Evolutionary conservation across 2,888 invertebrate genomes (phyloP), one percentile per base, ranked within the genome.

Genomic region (Ashinkailepas kermadecensis): DNA sequence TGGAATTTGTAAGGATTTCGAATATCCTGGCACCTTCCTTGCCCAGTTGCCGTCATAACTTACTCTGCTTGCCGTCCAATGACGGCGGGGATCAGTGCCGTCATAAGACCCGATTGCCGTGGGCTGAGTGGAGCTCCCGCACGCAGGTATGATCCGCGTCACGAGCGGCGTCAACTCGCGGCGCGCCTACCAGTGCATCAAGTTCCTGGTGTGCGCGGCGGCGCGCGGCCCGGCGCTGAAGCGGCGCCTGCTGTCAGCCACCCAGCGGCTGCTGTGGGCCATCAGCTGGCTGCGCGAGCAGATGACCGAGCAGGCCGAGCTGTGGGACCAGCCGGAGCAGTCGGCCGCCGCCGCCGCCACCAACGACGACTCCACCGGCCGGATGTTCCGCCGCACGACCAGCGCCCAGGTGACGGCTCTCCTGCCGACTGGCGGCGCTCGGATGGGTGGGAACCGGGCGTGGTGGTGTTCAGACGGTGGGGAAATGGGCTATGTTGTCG

Each of bases 231-330:
- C 7, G 21, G 23, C n/a, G 10, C 78, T 81, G 39, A 57, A 70
- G 58, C 57, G 86, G 84, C 84, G 12, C 86, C 87, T 67, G 85
- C 86, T 80, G 87, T 79, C 59, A 2, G 25, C 78, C 23, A 56
- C 78, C 58, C 15, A 59, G 62, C 81, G 87, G 84, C 89, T 89
- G 89, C 88, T 89, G 85, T 89, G 89, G 88, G 88, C 88, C 18
- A 89, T 89, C 81, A 87, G 88, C 84, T 89, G 89, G 89, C 86
- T 89, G 54, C 87, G 87, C 85, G 87, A 87, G 82, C 88, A 88
- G 86, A 88, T 88, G 86, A 84, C 85, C 58, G 85, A 86, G 81
- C 85, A 85, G 70, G 84, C 83, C 78, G 84, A 80, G 54, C 62
- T 82, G 15, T 65, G 82, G 54, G 81, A 80, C 54, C 78, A 81